A percentile compares a stretch with the other conserved stretches of the same genome.
Conservation (phyloP, 2,888 invertebrate species). For the Leptopterna dolabrata region DNA sequence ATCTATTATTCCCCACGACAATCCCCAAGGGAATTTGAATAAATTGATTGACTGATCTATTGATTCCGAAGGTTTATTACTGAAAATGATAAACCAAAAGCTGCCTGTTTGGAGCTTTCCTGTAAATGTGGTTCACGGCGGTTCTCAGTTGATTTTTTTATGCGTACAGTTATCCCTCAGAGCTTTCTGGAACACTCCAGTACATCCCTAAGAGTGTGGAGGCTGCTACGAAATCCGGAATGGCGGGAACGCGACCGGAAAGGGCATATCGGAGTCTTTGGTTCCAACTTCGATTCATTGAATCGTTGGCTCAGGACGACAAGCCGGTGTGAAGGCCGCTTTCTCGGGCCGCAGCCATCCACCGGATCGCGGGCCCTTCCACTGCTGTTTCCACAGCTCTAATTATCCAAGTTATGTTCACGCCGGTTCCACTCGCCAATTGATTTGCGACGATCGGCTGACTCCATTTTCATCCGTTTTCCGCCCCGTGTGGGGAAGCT, state of each 20-base stretch:
- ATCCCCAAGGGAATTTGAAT: no score
- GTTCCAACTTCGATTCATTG: slow-evolving; percentile 11
- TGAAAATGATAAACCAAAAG: no score
- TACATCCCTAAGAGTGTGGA: neutral
- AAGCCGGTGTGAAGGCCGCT: slow-evolving; percentile 39
- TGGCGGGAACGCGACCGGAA: neutral
- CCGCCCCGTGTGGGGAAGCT: neutral
- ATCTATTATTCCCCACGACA: no score
- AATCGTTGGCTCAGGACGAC: slow-evolving; percentile 10
- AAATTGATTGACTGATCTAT: no score
- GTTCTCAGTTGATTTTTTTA: no score
- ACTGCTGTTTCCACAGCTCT: slow-evolving; percentile 17
- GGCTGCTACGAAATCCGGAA: neutral
- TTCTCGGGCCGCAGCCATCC: neutral
- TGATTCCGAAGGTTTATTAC: no score
- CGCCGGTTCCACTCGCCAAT: neutral
- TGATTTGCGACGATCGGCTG: slow-evolving; percentile 17
- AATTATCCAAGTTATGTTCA: slow-evolving; percentile 46
- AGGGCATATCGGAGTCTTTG: neutral
- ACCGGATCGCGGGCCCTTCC: slow-evolving; percentile 1
- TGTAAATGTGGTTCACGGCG: no score
- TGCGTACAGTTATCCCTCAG: no score
- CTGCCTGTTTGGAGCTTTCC: no score
- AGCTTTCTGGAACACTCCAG: no score
- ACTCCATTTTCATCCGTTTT: neutral